Evolutionary conservation across 2,888 invertebrate genomes (phyloP), one percentile per base, ranked within the genome.

Genomic region (Sinohyriopsis cumingii): DNA sequence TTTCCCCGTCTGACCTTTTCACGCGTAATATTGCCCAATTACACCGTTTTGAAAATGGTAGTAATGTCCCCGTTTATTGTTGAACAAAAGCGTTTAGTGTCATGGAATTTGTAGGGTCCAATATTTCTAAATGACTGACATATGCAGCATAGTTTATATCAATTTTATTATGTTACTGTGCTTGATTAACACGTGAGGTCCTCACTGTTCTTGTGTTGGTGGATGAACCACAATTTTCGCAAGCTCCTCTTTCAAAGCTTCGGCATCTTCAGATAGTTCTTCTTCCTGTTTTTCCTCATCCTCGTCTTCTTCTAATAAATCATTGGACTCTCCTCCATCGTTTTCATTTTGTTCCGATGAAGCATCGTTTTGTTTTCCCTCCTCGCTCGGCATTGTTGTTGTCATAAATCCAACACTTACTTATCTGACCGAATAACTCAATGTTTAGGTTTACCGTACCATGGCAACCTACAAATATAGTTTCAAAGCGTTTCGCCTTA

Each of bases 181-280:
- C 45, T 45, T 33, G 33, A 25, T 25, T 25, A 25, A 70, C 64
- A 28, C 12, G 59, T 72, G 28, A 69, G 28, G 56, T n/a, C 60
- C 71, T 71, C 82, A 77, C 79, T 67, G 69, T 72, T 83, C 82
- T 24, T 79, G 67, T 6, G 81, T 79, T 9, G 88, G 88, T 54
- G 86, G 76, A 75, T 81, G 83, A 15, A 88, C 87, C 54, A 82
- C 73, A 59, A 88, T 88, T 72, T 84, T 85, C 5, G 82, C 86
- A 19, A 88, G 78, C 68, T 88, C 88, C 55, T 85, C 82, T 75
- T 86, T 87, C 65, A 88, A 73, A 7, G 84, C 83, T 65, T 84
- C 79, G 45, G 82, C 85, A 69, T 86, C 85, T 33, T 84, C 84
- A 57, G 80, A 75, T 6, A 84, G 73, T 59, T 80, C 76, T 66